Conservation (phyloP, 2,888 invertebrate species). For the Macaria liturata region DNA sequence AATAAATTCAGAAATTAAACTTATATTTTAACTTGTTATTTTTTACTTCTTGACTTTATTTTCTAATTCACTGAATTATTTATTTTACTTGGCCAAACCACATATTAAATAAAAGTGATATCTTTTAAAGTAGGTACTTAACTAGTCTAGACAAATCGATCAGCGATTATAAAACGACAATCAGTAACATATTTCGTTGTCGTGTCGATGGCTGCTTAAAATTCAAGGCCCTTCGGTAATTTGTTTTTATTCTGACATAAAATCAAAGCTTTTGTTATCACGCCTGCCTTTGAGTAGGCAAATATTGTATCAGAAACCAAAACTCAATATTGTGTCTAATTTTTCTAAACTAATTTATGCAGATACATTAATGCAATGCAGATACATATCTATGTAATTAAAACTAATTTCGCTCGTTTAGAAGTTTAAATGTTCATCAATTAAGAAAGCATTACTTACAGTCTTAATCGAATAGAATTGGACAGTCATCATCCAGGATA, state of each 20-base stretch:
- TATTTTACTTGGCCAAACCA: not conserved
- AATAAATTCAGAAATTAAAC: too few species aligned
- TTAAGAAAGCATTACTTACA: conserved; percentile 1
- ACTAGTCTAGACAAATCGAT: conserved; percentile 51
- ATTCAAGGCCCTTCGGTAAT: conserved; percentile 5
- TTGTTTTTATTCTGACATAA: not conserved
- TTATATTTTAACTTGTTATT: too few species aligned
- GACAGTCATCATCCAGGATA: conserved; percentile 38
- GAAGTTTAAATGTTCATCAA: too few species aligned
- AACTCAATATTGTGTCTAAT: too few species aligned
- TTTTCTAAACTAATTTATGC: too few species aligned
- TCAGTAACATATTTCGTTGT: conserved; percentile 6
- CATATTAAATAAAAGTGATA: not conserved
- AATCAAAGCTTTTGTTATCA: not conserved
- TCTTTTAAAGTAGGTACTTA: conserved; percentile 4
- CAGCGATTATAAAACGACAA: conserved; percentile 14
- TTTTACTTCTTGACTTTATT: too few species aligned
- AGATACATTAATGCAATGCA: too few species aligned
- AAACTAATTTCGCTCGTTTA: too few species aligned
- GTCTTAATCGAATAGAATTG: conserved; percentile 10
- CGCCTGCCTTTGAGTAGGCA: too few species aligned
- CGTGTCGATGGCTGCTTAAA: conserved; percentile 1
- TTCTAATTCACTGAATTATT: too few species aligned
- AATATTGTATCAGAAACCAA: too few species aligned
- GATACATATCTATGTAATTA: too few species aligned